Evolutionary conservation across 92 coral and sea anemone genomes (phyloP).

Genomic region (Epizoanthus fatuus): DNA sequence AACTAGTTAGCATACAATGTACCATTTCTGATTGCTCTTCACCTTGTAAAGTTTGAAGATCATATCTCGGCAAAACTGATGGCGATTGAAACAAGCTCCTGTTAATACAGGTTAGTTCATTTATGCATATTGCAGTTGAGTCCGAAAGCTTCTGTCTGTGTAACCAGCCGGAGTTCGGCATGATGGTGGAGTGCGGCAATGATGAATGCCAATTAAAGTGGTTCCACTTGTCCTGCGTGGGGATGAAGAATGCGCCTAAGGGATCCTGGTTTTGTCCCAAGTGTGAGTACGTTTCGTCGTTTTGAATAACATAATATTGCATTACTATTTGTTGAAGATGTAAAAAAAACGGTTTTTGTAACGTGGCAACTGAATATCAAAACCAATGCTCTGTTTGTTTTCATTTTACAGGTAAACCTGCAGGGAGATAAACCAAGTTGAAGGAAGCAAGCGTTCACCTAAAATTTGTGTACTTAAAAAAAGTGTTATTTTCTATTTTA

Average conservation of each 20-base stretch:
- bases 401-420: too few species aligned
- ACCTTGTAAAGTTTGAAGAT: not conserved
- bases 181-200: conserved; percentile 57
- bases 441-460: too few species aligned
- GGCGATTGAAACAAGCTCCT: not conserved
- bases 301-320: too few species aligned
- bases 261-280: conserved; percentile 56
- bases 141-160: conserved; percentile 48
- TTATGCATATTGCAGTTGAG: conserved; percentile 34
- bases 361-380: too few species aligned
- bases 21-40: too few species aligned
- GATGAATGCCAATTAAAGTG: conserved; percentile 30
- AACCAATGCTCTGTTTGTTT: too few species aligned
- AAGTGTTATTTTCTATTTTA: too few species aligned
- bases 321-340: too few species aligned
- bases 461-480: too few species aligned
- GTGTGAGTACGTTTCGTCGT: conserved; percentile 15
- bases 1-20: too few species aligned
- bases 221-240: conserved; percentile 58
- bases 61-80: not conserved
- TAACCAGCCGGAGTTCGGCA: conserved; percentile 54
- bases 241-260: conserved; percentile 38
- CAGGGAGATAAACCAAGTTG: too few species aligned
- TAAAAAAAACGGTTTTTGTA: too few species aligned
- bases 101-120: not conserved